Base-by-base conservation (phyloP, 1,140 invertebrate genomes). In the Drosophila arizonae region DNA sequence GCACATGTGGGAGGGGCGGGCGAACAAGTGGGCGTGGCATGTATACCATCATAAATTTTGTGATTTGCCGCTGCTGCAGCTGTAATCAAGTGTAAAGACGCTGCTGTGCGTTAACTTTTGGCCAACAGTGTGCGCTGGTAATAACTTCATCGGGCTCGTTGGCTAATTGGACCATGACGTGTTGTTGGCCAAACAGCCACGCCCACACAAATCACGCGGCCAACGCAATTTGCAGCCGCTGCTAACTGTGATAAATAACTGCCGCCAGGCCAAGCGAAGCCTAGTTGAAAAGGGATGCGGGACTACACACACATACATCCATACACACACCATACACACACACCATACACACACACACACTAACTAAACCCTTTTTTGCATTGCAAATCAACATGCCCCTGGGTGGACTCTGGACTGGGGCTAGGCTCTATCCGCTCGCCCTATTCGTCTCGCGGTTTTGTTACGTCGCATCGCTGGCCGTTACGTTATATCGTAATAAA, bases 81-180 rank as follows among this genome's bases (percentile, higher is more conserved):
- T 58, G 69, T 60, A 81, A 79, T 85, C 71, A 65, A 70, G 78
- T 87, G 81, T 87, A 55, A 81, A 81, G 75, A 76, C 73, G 80
- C 76, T 71, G n/a, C 43, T 45, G 78, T 69, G 70, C 74, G 78
- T 77, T 77, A 70, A 81, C 81, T 86, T 86, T 55, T 81, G 50
- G 69, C 58, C 36, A 30, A 9, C 61, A 68, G 39, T 74, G 58
- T 72, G 51, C 28, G n/a, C 15, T 54, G 70, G 43, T 73, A 66
- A 79, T 67, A 74, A 74, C 81, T 80, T 71, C 36, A 84, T 84
- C 61, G 76, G 45, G 65, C 61, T 67, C 26, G 26, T 48, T 62
- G 66, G 78, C 74, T 81, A 87, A 85, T 85, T 85, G 70, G 81
- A 85, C 71, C 81, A 72, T 87, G 81, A 78, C 78, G 78, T 78